These are phyloP conservation scores for Lichenostomus cassidix DNA, from an alignment of 2,113 vertebrate genomes.

Conservation along the genomic window DNA sequence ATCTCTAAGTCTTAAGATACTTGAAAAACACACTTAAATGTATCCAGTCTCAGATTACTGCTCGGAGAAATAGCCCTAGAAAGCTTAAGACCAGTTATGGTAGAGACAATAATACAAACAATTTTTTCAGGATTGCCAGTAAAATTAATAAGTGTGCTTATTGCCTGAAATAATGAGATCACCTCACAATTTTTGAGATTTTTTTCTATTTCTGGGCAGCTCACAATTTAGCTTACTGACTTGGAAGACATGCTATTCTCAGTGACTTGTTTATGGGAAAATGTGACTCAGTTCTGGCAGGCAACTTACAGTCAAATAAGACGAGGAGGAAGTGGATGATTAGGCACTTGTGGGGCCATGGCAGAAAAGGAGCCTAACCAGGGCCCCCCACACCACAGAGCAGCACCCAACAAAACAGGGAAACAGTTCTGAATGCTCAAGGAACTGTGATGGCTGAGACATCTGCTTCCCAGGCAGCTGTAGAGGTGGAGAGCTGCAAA, in stretches of 20 bases:
- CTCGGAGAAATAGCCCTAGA: background rate
- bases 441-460: background rate
- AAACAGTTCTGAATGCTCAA: background rate
- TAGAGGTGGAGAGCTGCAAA: background rate
- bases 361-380: background rate
- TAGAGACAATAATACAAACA: background rate
- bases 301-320: background rate
- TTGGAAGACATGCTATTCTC: background rate
- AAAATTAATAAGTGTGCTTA: background rate
- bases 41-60: background rate
- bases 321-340: background rate
- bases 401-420: background rate
- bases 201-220: background rate
- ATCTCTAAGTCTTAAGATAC: background rate
- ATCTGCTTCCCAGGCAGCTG: background rate
- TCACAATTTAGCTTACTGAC: background rate
- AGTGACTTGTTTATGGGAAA: background rate
- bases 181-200: background rate
- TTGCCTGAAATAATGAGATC: background rate
- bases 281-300: accelerated
- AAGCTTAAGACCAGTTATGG: background rate
- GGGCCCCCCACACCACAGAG: background rate
- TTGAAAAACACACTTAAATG: background rate
- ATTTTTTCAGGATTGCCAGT: background rate
- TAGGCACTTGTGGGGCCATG: accelerated